Evolutionary conservation across 2,797 vertebrate species (phyloP), one percentile per base, ranked within the genome.

Genomic region (Allobates femoralis): DNA sequence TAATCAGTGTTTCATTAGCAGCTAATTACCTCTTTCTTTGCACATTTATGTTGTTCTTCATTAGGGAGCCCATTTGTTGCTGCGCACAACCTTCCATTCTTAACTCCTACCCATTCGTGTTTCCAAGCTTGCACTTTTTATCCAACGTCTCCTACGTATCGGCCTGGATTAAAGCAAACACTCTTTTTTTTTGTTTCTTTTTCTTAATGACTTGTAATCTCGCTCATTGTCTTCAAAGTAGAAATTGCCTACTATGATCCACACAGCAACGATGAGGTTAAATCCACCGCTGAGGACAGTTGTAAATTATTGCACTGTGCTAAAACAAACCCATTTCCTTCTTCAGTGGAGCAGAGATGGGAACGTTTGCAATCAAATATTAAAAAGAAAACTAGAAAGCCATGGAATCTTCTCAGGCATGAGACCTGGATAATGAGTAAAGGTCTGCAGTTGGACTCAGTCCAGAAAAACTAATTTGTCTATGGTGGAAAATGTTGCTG

Each of bases 1-100:
- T 74, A 74, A 74, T 74, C 16, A 58, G 26, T 53, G 53, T 78
- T 74, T 74, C 23, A 23, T n/a, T 74, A 74, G 69, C 69, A 46
- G 69, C 19, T 74, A 74, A 74, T 74, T 74, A 50, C 41, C 69
- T 74, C 23, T 26, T 46, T 73, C 21, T 46, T n/a, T 23, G 37
- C 69, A 41, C 34, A 15, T 79, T 58, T 41, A 46, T 28, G 58
- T 46, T 64, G 78, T 64, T 64, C 56, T 62, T 79, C 18, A 32
- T 64, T 62, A 79, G 15, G 15, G 15, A 79, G n/a, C 56, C 28
- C 34, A 79, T 79, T 79, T 12, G 60, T 79, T 79, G 37, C 56
- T 79, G 58, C 7, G 21, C 58, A 28, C 37, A 79, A 12, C 78
- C 34, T 46, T 74, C 46, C 58, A 79, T 64, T 28, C 34, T 23